Evolutionary conservation across 2,113 vertebrate species (phyloP), one percentile per base, ranked within the genome.

Genomic region (Furnarius figulus): DNA sequence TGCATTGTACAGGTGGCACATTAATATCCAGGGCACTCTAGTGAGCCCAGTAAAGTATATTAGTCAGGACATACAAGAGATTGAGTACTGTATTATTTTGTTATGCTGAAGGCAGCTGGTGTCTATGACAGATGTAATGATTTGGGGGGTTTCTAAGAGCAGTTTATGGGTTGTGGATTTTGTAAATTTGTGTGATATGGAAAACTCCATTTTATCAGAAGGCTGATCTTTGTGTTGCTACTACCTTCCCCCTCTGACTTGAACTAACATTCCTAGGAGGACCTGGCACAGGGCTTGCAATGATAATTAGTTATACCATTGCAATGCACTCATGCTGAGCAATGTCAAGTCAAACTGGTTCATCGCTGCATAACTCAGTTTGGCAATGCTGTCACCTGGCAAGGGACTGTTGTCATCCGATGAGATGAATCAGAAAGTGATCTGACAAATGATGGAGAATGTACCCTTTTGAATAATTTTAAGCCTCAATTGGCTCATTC

Each of bases 321-420:
- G 63, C 82, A 58, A 35, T 25, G 27, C 46, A 42, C 18, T 83
- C 46, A 15, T 77, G 86, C 90, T 77, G 72, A 90, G 75, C 83
- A 74, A 90, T 50, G 74, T 93, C 84, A 66, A 81, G 89, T 78
- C 91, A 75, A 84, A 94, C 89, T 92, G 56, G 91, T 94, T 97
- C 56, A 73, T 74, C 0, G 0, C 83, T 58, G 72, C 67, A 37
- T 31, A 82, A 56, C 47, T 78, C 24, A 16, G 39, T 85, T 79
- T 82, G 83, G 83, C 73, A 96, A 82, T 56, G 30, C 50, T 67
- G 73, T 89, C 83, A 92, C 56, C 86, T 82, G 87, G 80, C 49
- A 78, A 68, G 58, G 31, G 55, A 28, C 75, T 82, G 56, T 22
- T 20, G 19, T 78, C 73, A 28, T 92, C 77, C 81, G 68, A 56